Base-by-base conservation (phyloP, 2,797 vertebrate species). In the Xenentodon cancila region DNA sequence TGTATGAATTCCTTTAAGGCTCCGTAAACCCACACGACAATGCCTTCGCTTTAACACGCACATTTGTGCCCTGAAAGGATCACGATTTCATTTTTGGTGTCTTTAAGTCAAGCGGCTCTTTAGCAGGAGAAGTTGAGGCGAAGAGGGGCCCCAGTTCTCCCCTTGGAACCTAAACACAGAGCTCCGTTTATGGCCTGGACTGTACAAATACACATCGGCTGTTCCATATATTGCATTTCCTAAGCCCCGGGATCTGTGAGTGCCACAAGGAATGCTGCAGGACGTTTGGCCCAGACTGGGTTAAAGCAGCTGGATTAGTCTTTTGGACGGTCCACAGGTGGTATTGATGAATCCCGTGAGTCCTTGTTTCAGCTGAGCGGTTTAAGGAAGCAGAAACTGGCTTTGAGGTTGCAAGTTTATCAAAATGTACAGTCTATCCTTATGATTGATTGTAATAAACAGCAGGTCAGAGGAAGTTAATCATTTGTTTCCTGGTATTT, bases 101-200 rank as follows among this genome's bases (percentile, higher is more conserved):
- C 73, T 80, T 82, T 87, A 71, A 84, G 78, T 85, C 47, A 72
- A 82, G 75, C 74, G 63, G 50, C 79, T 84, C 71, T 82, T 78
- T 82, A 75, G 81, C 66, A 80, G 76, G 51, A 70, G 78, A 80
- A 73, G 71, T 74, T 64, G 52, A 50, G 43, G 48, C 71, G 9
- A 27, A 19, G 53, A 37, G 67, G 71, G 69, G 69, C 19, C 44
- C 50, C 20, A 32, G 49, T 75, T 79, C 64, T 71, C 83, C 84
- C 81, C 70, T 53, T 21, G 84, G 84, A 75, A 86, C 75, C 74
- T 65, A 60, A 84, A 90, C 79, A 93, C 85, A 91, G 89, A 89
- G 85, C 79, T 79, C 73, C 67, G 79, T 90, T 92, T 84, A 91
- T 88, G 75, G 76, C 68, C 43, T 3, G 50, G 73, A 84, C 77